phyloP scores from a whole-genome alignment of 2,888 invertebrate species.

The Dynastes maya region DNA sequence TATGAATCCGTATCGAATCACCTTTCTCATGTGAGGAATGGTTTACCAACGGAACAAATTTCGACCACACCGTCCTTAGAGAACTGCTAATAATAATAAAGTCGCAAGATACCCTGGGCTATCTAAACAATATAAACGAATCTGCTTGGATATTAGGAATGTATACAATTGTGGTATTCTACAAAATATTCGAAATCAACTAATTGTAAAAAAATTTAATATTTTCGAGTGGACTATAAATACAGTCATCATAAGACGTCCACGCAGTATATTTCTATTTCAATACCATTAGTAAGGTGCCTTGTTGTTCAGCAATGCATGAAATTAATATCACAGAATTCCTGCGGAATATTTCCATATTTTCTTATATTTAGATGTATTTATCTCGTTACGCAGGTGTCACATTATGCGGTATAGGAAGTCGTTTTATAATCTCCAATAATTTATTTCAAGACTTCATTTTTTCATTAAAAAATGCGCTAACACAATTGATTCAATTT shows the following conservation, averaged over 20 bases:
- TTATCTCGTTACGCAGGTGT: constrained; percentile 27
- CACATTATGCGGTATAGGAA: constrained; percentile 2
- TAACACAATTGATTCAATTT: constrained; percentile 13
- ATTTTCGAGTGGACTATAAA: neutral
- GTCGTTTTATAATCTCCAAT: neutral
- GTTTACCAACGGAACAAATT: neutral
- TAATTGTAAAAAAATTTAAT: constrained; percentile 4
- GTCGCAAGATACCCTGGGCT: neutral
- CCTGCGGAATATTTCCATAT: neutral
- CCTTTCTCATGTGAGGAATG: neutral
- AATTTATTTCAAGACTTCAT: constrained; percentile 26
- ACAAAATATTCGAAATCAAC: neutral
- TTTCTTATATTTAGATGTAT: constrained; percentile 8
- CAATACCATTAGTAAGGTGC: neutral
- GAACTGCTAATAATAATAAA: neutral
- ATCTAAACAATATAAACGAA: neutral
- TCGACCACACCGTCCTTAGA: neutral
- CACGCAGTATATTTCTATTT: neutral
- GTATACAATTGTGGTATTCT: neutral
- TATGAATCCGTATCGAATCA: neutral
- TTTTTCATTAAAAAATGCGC: neutral
- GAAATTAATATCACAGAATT: constrained; percentile 35
- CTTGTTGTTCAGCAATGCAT: constrained; percentile 30
- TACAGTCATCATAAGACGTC: neutral
- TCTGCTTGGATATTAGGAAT: neutral